phyloP scores from a whole-genome alignment of 2,888 invertebrate genomes.

The Caprella mutica region DNA sequence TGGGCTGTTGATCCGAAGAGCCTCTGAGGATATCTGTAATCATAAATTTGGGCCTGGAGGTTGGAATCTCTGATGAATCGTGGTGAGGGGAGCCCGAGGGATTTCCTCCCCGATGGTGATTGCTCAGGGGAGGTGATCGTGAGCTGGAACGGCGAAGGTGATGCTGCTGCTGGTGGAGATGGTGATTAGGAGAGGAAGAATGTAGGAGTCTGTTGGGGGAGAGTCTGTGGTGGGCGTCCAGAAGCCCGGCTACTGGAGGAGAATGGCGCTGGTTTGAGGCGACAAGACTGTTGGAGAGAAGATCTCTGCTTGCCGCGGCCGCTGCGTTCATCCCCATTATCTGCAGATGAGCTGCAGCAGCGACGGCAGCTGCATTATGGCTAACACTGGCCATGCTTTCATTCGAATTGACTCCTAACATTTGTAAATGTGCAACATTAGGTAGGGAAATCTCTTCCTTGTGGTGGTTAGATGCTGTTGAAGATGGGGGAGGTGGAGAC shows the following conservation, averaged over 20 bases:
- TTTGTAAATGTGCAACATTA: conserved; percentile 1
- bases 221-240: too few species aligned
- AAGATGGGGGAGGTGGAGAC: not conserved
- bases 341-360: too few species aligned
- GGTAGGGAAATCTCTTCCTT: not conserved
- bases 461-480: not conserved
- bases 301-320: too few species aligned
- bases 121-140: too few species aligned
- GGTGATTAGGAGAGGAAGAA: too few species aligned
- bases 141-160: conserved; percentile 1
- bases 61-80: conserved; percentile 18
- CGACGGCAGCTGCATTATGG: not conserved
- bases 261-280: too few species aligned
- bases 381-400: too few species aligned
- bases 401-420: conserved; percentile 7
- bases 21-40: conserved; percentile 34
- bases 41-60: conserved; percentile 34
- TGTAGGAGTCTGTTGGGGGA: too few species aligned
- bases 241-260: too few species aligned
- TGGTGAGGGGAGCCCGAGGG: conserved; percentile 8
- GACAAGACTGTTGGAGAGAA: too few species aligned
- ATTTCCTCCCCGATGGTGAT: not conserved
- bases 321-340: too few species aligned
- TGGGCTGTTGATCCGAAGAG: not conserved
- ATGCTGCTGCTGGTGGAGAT: too few species aligned